Evolutionary conservation across 2,888 invertebrate species (phyloP).

Genomic region (Himalopsyche tibetana): DNA sequence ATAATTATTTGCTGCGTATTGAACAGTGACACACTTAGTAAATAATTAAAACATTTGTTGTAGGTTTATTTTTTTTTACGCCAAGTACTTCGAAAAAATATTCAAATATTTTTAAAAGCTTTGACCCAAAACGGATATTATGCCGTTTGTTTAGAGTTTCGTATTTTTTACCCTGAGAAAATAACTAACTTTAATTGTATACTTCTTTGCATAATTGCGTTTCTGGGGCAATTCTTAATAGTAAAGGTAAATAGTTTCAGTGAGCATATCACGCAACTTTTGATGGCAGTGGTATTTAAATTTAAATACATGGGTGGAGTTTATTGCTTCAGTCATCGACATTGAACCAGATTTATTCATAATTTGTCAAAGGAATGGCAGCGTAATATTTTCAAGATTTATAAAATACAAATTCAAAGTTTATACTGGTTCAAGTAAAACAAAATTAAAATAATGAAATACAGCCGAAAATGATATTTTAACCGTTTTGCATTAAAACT

Average conservation of each 20-base stretch:
- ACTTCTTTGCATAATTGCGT: conserved; percentile 41
- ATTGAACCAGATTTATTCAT: not conserved
- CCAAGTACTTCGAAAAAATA: not conserved
- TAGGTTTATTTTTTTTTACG: too few relatives aligned
- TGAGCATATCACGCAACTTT: conserved; percentile 37
- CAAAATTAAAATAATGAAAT: too few relatives aligned
- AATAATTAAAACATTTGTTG: too few relatives aligned
- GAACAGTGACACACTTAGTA: too few relatives aligned
- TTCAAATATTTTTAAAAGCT: conserved; percentile 32
- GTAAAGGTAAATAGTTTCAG: conserved; percentile 35
- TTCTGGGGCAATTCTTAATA: conserved; percentile 39
- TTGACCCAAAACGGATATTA: conserved; percentile 9
- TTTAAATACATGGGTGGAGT: conserved; percentile 11
- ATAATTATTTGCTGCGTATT: too few relatives aligned
- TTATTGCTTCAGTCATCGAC: conserved; percentile 5
- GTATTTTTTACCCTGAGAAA: conserved; percentile 27
- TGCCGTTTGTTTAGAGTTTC: conserved; percentile 2
- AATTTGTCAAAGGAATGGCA: not conserved
- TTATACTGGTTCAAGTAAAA: too few relatives aligned
- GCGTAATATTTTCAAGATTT: too few relatives aligned
- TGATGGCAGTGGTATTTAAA: conserved; percentile 6
- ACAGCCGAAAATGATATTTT: too few relatives aligned
- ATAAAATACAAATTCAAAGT: too few relatives aligned
- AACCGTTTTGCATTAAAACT: too few relatives aligned
- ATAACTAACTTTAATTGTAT: conserved; percentile 32